A percentile compares a stretch with the other conserved stretches of the same genome.
Evolutionary conservation across 2,888 invertebrate species (phyloP).

Genomic region (Aspidapion aeneum): DNA sequence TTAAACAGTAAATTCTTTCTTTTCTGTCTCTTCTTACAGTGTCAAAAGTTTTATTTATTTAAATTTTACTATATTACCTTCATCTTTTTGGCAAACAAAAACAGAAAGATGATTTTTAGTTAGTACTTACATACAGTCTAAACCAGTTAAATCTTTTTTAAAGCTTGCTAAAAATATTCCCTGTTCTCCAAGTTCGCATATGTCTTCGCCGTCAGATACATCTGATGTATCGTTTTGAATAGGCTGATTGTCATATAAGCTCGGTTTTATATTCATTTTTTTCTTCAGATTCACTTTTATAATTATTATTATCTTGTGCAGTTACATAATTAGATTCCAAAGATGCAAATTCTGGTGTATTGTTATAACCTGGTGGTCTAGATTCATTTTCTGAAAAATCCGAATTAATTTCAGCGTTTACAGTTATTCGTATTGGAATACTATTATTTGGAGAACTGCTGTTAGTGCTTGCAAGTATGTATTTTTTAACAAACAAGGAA

Average conservation of each 20-base stretch:
- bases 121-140: constrained; percentile 45
- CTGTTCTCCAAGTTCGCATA: constrained; percentile 42
- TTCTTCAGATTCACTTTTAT: constrained; percentile 3
- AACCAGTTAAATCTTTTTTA: constrained; percentile 19
- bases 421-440: no score
- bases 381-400: not conserved
- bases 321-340: constrained; percentile 6
- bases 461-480: not conserved
- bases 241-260: not conserved
- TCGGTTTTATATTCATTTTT: constrained; percentile 16
- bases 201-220: constrained; percentile 31
- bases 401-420: no score
- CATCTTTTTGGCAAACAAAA: constrained; percentile 48
- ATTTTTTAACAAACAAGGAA: constrained; percentile 5
- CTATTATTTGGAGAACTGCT: constrained; percentile 9
- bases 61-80: constrained; percentile 48
- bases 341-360: not conserved
- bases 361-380: not conserved
- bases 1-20: constrained; percentile 56
- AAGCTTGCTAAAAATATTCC: constrained; percentile 42
- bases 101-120: constrained; percentile 44
- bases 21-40: constrained; percentile 57
- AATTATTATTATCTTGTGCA: constrained; percentile 7
- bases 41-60: constrained; percentile 62
- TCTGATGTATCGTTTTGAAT: not conserved